These are phyloP conservation scores for Capreolus pygargus DNA, from an alignment of 2,113 vertebrate species.

Conservation along the genomic window DNA sequence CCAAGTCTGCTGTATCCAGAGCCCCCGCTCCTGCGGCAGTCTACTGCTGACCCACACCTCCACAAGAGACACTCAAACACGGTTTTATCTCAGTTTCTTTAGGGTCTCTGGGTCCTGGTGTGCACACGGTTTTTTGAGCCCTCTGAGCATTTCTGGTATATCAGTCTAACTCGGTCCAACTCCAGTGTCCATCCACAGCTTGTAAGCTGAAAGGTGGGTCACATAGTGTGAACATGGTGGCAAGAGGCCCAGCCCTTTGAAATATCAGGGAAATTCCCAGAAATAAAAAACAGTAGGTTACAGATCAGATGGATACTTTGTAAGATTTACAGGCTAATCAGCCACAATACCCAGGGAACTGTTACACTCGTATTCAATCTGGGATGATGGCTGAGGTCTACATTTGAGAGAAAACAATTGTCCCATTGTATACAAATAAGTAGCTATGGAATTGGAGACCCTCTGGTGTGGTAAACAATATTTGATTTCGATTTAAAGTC, in stretches of 20 bases:
- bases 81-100: background rate
- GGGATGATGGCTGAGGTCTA: background rate
- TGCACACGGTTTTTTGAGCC: background rate
- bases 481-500: background rate
- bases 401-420: background rate
- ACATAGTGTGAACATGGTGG: background rate
- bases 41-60: background rate
- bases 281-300: background rate
- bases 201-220: background rate
- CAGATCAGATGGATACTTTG: background rate
- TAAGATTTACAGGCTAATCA: background rate
- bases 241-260: background rate
- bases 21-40: fast-evolving
- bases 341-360: background rate
- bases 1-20: background rate
- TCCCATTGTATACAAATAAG: background rate
- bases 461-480: background rate
- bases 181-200: no score
- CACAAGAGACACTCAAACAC: background rate
- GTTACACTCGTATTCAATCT: background rate
- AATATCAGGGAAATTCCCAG: background rate
- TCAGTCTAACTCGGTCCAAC: background rate
- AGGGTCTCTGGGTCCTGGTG: background rate
- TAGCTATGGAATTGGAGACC: background rate
- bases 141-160: background rate